A percentile compares a stretch with the other conserved stretches of the same genome.
Evolutionary conservation across 2,888 invertebrate species (phyloP).

Genomic region (Napeogenes inachia): DNA sequence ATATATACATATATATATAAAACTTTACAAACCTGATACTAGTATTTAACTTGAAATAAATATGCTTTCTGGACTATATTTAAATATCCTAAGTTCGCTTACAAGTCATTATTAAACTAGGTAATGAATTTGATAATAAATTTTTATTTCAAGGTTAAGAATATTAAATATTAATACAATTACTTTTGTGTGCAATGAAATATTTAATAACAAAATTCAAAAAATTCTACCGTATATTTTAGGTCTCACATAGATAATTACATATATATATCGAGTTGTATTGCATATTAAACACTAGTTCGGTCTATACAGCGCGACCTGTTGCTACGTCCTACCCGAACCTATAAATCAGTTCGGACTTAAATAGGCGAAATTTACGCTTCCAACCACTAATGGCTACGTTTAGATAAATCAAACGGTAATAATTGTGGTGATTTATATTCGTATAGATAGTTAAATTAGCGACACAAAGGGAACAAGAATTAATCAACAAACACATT

Average conservation of each 20-base stretch:
- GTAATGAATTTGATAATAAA: no score
- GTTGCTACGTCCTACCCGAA: slow-evolving; percentile 3
- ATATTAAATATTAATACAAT: no score
- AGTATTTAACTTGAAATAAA: not conserved
- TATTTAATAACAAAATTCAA: no score
- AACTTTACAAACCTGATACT: slow-evolving; percentile 26
- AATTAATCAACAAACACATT: slow-evolving; percentile 48
- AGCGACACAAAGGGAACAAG: slow-evolving; percentile 51
- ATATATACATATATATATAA: no score
- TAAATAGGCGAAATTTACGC: slow-evolving; percentile 24
- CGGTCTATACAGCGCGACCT: not conserved
- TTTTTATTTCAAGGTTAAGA: no score
- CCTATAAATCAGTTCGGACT: slow-evolving; percentile 19
- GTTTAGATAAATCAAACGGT: slow-evolving; percentile 51
- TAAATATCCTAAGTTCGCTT: no score
- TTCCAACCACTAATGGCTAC: slow-evolving; percentile 22
- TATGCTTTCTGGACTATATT: no score
- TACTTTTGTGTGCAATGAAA: no score
- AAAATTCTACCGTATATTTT: no score
- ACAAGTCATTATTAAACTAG: no score
- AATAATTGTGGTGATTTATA: slow-evolving; percentile 57
- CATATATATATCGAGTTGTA: not conserved
- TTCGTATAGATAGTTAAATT: slow-evolving; percentile 54
- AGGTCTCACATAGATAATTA: no score
- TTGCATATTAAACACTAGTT: not conserved